Base-by-base conservation (phyloP, 2,797 vertebrate genomes). In the Phataginus tricuspis region DNA sequence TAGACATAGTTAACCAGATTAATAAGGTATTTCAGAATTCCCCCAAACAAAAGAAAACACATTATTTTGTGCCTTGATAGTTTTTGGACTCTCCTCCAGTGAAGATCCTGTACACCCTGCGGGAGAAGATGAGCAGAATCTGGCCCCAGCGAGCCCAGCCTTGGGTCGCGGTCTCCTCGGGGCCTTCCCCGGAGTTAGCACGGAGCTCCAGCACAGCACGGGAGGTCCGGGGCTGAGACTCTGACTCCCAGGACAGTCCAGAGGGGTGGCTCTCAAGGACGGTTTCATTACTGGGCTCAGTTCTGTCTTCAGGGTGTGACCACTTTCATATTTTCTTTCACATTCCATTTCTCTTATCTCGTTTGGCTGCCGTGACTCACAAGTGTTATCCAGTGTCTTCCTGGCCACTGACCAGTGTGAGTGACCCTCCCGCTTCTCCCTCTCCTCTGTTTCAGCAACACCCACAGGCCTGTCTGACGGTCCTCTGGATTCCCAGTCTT, bases 181-280 rank as follows among this genome's bases (percentile, higher is more conserved):
- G 3, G 34, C 18, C 31, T 68, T 74, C 37, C 57, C 72, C 53
- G 16, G 77, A 37, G 39, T 39, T 39, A 13, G 27, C 69, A 0
- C 0, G 23, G 37, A 34, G 14, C 31, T 23, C 31, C 19, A 31
- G 39, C 13, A 39, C 8, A 39, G 4, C n/a, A 3, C 1, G 2
- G 0, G 0, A 2, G 31, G 14, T 4, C 13, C 5, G 34, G 0
- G 34, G 27, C 12, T 0, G 49, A 31, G 63, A 8, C 3, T 63
- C 49, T 45, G 51, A 53, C 34, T 66, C 84, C n/a, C 16, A 29
- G 10, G 37, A 7, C 25, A 21, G 21, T 7, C 8, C 7, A 5
- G 51, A 9, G 2, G n/a, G 34, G 45, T 1, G 1, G 12, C 27
- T 31, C 29, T 27, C 25, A 31, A 10, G 6, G 4, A 0, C 0